Evolutionary conservation across 2,888 invertebrate genomes (phyloP), one percentile per base, ranked within the genome.

Genomic region (Daptonema setosum): DNA sequence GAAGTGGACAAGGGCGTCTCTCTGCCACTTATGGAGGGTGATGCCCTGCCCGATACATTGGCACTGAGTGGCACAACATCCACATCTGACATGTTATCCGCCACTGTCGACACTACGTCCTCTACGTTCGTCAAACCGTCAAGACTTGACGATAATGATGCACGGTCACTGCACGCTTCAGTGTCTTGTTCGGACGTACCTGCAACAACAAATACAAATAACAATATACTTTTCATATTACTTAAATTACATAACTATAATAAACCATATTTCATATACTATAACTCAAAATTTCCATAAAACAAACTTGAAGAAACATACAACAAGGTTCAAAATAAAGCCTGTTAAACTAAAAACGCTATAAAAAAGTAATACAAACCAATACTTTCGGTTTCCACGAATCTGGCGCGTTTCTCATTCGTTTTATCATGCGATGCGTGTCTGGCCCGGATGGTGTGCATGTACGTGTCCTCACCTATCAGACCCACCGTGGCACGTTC

Each of bases 1-100:
- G n/a, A n/a, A 17, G 17, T 35, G n/a, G 45, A 45, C 11, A 88
- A 85, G 0, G 93, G 93, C 0, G 91, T 93, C 73, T 93, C 93
- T 0, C 93, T 78, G 0, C 73, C 73, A 60, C 72, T 72, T 57
- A 73, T 69, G 59, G 68, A 71, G 2, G 74, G 74, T 2, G 74
- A 72, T 5, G 72, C 74, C 3, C 73, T 66, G 28, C 91, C 93
- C 24, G 90, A 90, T 60, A 95, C 91, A 74, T 93, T 93, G 0
- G 93, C 73, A 28, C 61, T 61, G 28, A 68, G 64, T 29, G 65
- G 64, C 3, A 63, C 63, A 87, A 93, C 90, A 41, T 14, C 11
- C 41, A 41, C 11, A 26, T 28, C 50, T 14, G 26, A 26, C 50
- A 50, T 8, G 20, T 50, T 50, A 22, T 50, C 50, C 26, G 50